These are phyloP conservation scores for Macrotis lagotis DNA, from an alignment of 2,113 vertebrate genomes.

Conservation along the genomic window DNA sequence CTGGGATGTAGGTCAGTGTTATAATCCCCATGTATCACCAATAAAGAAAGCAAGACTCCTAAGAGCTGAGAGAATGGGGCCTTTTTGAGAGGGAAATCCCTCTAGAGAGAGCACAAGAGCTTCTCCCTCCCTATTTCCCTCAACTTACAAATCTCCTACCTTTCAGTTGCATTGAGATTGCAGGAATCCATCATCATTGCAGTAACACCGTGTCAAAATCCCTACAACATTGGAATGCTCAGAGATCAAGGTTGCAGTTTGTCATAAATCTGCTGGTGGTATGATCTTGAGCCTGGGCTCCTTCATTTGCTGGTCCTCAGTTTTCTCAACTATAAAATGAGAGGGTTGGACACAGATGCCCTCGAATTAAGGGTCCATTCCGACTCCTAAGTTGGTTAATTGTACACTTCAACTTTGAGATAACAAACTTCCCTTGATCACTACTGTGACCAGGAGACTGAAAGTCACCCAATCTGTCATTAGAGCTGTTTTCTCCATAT, in stretches of 20 bases:
- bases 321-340: not conserved
- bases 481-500: not conserved
- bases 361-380: not conserved
- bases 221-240: not conserved
- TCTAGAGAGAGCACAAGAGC: not conserved
- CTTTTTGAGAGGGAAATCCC: not conserved
- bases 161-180: not conserved
- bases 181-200: not conserved
- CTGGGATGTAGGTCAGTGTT: constrained; percentile 70
- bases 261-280: not conserved
- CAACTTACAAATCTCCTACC: not conserved
- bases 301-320: not conserved
- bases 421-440: not conserved
- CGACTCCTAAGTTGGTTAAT: not conserved
- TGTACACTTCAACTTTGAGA: not conserved
- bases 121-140: not conserved
- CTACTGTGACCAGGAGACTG: not conserved
- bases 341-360: not conserved
- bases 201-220: not conserved
- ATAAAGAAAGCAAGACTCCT: not conserved
- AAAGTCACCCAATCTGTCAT: not conserved
- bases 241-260: not conserved
- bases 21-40: not conserved
- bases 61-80: not conserved
- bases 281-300: not conserved